Conservation (phyloP, 2,797 vertebrate species). For the Parauchenoglanis punctatus region DNA sequence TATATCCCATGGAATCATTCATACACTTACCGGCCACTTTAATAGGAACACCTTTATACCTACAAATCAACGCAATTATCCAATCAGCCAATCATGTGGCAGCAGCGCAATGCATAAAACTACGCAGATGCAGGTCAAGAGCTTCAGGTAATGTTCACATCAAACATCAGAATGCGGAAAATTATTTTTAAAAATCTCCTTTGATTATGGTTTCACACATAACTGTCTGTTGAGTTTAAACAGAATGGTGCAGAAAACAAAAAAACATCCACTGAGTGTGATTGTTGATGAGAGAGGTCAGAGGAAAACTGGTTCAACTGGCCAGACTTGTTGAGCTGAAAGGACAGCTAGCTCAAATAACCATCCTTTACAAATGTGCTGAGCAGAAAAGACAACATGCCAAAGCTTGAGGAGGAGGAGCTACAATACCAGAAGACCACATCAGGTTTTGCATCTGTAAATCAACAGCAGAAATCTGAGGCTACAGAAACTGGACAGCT, state of each 20-base stretch:
- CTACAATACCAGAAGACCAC: not conserved
- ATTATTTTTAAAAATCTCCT: not conserved
- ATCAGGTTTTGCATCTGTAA: not conserved
- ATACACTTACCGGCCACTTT: not conserved
- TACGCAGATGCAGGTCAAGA: not conserved
- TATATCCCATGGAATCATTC: not conserved
- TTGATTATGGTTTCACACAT: not conserved
- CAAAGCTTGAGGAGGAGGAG: not conserved
- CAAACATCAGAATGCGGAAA: not conserved
- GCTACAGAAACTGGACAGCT: not conserved
- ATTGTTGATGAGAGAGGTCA: not conserved
- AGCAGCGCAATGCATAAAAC: not conserved
- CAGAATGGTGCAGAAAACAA: not conserved
- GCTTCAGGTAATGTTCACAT: not conserved
- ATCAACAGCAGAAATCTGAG: not conserved
- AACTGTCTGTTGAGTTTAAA: not conserved
- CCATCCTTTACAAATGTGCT: not conserved
- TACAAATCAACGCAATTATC: not conserved
- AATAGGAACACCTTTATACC: not conserved
- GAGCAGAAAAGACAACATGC: not conserved
- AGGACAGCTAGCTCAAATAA: not conserved
- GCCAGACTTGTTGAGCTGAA: not conserved
- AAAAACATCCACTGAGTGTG: not conserved
- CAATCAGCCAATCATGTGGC: not conserved
- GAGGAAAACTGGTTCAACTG: not conserved